phyloP scores from a whole-genome alignment of 2,113 vertebrate species.

The Cariama cristata region DNA sequence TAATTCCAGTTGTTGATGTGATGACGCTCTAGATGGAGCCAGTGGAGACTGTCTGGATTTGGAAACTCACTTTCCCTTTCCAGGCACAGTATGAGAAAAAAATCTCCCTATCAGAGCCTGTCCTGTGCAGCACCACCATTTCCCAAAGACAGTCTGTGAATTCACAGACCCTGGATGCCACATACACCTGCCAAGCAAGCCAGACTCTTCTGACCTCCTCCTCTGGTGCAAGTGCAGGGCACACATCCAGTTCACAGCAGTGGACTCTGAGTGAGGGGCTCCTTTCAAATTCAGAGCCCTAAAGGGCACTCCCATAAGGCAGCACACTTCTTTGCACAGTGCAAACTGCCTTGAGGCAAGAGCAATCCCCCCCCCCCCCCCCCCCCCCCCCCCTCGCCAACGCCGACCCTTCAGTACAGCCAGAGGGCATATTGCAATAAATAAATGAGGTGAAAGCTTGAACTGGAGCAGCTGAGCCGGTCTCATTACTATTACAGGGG shows the following conservation, averaged over 20 bases:
- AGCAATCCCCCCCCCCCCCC: no score
- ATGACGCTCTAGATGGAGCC: not conserved
- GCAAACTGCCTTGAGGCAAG: not conserved
- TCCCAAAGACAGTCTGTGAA: not conserved
- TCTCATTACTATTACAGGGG: not conserved
- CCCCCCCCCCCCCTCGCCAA: no score
- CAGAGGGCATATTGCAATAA: not conserved
- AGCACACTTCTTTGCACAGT: not conserved
- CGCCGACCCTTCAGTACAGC: not conserved
- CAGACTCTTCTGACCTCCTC: not conserved
- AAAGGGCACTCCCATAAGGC: not conserved
- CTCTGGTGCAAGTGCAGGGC: not conserved
- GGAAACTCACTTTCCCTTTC: not conserved
- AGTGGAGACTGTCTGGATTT: not conserved
- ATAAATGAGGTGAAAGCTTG: not conserved
- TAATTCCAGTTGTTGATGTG: not conserved
- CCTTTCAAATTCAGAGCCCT: not conserved
- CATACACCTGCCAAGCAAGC: rapidly evolving
- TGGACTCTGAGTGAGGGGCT: not conserved
- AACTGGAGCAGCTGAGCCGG: not conserved
- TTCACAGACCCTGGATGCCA: not conserved
- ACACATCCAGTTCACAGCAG: not conserved
- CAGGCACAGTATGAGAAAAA: not conserved
- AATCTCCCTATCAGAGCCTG: not conserved
- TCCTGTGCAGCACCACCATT: not conserved